These are phyloP conservation scores for Drosophila fulvimacula DNA, from an alignment of 2,888 invertebrate species.

Conservation along the genomic window DNA sequence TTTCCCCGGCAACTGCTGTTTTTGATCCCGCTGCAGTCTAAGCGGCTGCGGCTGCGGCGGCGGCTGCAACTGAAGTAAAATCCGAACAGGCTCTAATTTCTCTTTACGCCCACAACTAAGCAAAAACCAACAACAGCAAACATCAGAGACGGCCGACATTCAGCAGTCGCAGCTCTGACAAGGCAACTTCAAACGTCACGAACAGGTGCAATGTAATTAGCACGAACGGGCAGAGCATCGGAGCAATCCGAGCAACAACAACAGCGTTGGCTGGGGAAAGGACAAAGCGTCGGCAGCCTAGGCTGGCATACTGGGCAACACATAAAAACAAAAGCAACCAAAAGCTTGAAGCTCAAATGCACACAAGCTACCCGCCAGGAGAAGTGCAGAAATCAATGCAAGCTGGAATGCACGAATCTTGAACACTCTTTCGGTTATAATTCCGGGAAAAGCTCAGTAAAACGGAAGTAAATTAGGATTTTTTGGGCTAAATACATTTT, in stretches of 20 bases:
- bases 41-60: conserved; percentile 38
- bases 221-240: conserved; percentile 72
- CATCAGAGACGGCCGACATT: conserved; percentile 28
- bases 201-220: conserved; percentile 81
- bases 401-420: not conserved
- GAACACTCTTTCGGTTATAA: not conserved
- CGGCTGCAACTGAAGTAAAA: conserved; percentile 11
- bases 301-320: conserved; percentile 15
- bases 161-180: conserved; percentile 65
- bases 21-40: not conserved
- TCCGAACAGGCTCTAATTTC: conserved; percentile 17
- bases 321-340: conserved; percentile 77
- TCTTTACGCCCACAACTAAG: conserved; percentile 39
- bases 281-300: conserved; percentile 31
- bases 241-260: conserved; percentile 27
- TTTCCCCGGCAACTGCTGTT: conserved; percentile 63
- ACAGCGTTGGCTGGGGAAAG: conserved; percentile 23
- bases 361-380: conserved; percentile 58
- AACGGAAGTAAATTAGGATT: no score
- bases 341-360: conserved; percentile 80
- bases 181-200: conserved; percentile 79
- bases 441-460: no score
- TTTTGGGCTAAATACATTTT: no score
- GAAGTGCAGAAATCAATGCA: conserved; percentile 8
- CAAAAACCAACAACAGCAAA: conserved; percentile 63